phyloP scores from a whole-genome alignment of 1,140 invertebrate species.

The Drosophila ercepeae region DNA sequence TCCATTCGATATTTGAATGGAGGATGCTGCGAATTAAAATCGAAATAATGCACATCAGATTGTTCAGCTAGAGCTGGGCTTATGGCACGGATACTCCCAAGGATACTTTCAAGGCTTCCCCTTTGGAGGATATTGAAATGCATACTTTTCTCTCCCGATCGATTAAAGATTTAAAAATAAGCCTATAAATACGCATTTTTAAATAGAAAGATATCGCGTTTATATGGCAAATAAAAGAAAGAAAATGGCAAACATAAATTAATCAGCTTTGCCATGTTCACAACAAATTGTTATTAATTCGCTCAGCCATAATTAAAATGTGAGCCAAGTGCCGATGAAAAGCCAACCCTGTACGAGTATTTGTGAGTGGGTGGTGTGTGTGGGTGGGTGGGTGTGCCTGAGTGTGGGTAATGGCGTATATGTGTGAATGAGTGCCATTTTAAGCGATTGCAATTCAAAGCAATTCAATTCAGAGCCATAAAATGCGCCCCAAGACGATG shows the following conservation, averaged over 20 bases:
- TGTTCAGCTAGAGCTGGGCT: background rate
- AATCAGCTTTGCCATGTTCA: constrained; percentile 23
- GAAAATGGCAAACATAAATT: constrained; percentile 15
- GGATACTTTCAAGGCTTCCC: background rate
- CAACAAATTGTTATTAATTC: constrained; percentile 43
- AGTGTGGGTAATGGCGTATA: constrained; percentile 10
- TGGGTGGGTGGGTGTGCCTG: background rate
- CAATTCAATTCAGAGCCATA: constrained; percentile 46
- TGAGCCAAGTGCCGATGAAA: background rate
- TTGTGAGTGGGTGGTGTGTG: too few species aligned
- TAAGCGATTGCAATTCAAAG: constrained; percentile 71
- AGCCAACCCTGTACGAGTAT: background rate
- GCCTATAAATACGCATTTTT: background rate
- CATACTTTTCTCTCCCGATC: too few species aligned
- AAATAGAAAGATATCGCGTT: background rate
- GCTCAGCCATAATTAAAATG: constrained; percentile 38
- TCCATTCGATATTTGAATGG: constrained; percentile 15
- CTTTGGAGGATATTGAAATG: background rate
- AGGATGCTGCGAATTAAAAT: constrained; percentile 26
- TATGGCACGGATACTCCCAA: background rate
- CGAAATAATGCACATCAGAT: constrained; percentile 26
- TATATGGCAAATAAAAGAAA: background rate
- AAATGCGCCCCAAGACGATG: constrained; percentile 27
- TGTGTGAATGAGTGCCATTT: constrained; percentile 21
- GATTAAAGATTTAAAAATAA: too few species aligned